Conservation (phyloP, 1,140 invertebrate genomes). For the Venustaconcha ellipsiformis region DNA sequence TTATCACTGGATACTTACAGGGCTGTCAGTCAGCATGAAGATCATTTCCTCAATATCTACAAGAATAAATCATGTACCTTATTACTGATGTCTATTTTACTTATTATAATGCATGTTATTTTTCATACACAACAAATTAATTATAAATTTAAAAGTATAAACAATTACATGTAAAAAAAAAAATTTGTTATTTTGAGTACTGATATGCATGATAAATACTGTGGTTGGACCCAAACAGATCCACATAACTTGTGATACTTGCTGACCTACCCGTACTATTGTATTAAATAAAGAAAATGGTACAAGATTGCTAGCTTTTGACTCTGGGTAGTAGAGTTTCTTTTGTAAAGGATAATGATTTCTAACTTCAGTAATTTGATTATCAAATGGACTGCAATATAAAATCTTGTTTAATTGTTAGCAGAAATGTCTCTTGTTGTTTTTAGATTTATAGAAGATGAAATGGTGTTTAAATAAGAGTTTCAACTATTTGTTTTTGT, state of each 20-base stretch:
- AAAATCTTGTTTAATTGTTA: too few relatives aligned
- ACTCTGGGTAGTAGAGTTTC: too few relatives aligned
- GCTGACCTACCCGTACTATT: neutral
- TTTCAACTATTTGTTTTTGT: too few relatives aligned
- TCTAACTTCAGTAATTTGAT: too few relatives aligned
- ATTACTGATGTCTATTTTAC: neutral
- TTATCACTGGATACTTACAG: constrained; percentile 53
- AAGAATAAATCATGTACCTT: constrained; percentile 36
- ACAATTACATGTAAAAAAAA: neutral
- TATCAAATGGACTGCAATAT: too few relatives aligned
- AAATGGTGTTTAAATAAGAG: too few relatives aligned
- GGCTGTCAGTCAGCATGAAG: constrained; percentile 68
- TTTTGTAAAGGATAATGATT: too few relatives aligned
- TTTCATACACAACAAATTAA: neutral
- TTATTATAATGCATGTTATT: neutral
- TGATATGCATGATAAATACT: neutral
- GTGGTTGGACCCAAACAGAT: too few relatives aligned
- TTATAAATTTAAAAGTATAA: neutral
- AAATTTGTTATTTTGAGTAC: neutral
- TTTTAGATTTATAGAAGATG: too few relatives aligned
- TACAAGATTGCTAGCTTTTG: neutral
- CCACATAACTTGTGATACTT: neutral
- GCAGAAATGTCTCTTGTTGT: too few relatives aligned
- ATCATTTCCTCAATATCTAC: constrained; percentile 80
- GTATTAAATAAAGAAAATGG: neutral